Percentiles rank a stretch among this genome's conserved stretches.
These are phyloP conservation scores for Myoxocephalus aenaeus DNA, from an alignment of 2,797 vertebrate genomes.

Conservation along the genomic window DNA sequence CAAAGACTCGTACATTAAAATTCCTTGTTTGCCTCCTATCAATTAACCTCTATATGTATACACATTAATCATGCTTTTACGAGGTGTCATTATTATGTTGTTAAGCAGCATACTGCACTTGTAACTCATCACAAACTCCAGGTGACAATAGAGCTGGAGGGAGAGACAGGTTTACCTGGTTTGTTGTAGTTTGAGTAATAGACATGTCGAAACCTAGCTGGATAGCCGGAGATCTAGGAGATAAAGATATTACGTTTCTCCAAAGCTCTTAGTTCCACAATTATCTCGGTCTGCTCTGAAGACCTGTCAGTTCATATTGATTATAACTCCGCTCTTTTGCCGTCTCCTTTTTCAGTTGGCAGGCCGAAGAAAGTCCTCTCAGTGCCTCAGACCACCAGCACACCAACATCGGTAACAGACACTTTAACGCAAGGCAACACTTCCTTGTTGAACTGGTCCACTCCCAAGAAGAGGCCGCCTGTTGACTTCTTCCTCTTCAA, in stretches of 20 bases:
- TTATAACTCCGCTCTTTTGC: conserved; percentile 36
- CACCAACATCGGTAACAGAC: conserved; percentile 49
- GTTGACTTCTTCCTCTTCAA: conserved; percentile 95
- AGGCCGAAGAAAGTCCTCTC: conserved; percentile 86
- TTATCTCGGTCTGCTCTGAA: conserved; percentile 56
- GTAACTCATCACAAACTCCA: conserved; percentile 46
- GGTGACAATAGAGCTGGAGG: conserved; percentile 36
- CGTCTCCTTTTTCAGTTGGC: conserved; percentile 82
- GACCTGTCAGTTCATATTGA: conserved; percentile 51
- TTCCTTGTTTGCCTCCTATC: conserved; percentile 40
- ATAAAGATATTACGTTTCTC: conserved; percentile 63
- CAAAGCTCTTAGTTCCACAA: conserved; percentile 47
- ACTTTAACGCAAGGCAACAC: conserved; percentile 77
- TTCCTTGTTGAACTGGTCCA: conserved; percentile 89
- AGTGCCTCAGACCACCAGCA: conserved; percentile 78
- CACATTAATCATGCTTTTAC: conserved; percentile 61
- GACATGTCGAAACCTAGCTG: conserved; percentile 59
- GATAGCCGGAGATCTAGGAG: conserved; percentile 58
- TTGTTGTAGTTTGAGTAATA: conserved; percentile 64
- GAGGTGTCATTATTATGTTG: conserved; percentile 30
- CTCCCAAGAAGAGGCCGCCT: conserved; percentile 86
- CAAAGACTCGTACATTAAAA: conserved; percentile 31
- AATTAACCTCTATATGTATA: conserved; percentile 24
- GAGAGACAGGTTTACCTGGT: conserved; percentile 70
- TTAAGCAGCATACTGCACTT: conserved; percentile 32